These are phyloP conservation scores for Xyrauchen texanus DNA, from an alignment of 2,113 vertebrate species.

Conservation along the genomic window DNA sequence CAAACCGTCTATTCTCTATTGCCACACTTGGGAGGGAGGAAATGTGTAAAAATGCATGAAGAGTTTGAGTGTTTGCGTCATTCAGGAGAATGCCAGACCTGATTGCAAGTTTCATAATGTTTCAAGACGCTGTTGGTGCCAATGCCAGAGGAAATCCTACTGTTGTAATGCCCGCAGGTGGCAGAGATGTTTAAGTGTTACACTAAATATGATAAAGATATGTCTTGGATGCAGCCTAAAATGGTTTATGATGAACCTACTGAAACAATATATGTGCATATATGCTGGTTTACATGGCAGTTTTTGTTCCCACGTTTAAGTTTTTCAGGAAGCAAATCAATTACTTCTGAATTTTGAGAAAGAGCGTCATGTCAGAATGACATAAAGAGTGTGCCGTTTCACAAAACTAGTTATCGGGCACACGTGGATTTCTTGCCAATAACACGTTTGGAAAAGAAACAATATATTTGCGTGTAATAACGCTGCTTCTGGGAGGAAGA, in stretches of 20 bases:
- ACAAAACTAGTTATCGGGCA: neutral
- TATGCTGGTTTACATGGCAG: neutral
- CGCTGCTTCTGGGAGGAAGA: neutral
- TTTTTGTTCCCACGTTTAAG: neutral
- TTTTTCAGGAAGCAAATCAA: conserved; percentile 7
- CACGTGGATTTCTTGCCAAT: neutral
- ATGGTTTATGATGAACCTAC: neutral
- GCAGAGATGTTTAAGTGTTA: neutral
- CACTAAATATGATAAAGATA: neutral
- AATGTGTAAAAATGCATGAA: conserved; percentile 3
- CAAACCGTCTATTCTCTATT: neutral
- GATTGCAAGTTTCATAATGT: conserved; percentile 6
- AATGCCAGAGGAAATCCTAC: conserved; percentile 6
- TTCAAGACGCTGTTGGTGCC: conserved; percentile 14
- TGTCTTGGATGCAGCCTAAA: neutral
- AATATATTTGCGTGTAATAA: neutral
- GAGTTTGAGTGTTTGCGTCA: neutral
- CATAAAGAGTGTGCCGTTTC: neutral
- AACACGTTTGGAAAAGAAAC: neutral
- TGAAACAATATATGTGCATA: conserved; percentile 1
- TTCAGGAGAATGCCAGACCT: neutral
- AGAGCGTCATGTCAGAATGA: neutral
- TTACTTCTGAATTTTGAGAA: neutral
- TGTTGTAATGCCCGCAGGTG: conserved; percentile 46
- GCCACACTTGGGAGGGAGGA: conserved; percentile 1